Percentiles rank a stretch among this genome's conserved stretches.
These are phyloP conservation scores for Epinotia nisella DNA, from an alignment of 2,888 invertebrate genomes.

Conservation along the genomic window DNA sequence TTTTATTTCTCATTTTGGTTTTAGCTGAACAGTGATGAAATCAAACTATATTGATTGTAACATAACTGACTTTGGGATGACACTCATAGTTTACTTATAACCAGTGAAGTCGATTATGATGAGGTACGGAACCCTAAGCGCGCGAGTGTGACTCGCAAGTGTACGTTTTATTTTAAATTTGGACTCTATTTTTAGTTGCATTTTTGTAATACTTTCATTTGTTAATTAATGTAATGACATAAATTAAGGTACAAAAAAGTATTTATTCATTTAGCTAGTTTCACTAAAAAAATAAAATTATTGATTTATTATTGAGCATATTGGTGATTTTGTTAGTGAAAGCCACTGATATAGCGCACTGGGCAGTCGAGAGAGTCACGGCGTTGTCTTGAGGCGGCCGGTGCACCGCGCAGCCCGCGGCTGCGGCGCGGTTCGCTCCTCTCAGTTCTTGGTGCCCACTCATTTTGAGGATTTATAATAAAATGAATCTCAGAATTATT, in stretches of 20 bases:
- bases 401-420: not conserved
- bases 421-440: not conserved
- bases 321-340: not conserved
- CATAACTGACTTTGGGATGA: not conserved
- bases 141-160: slow-evolving; percentile 16
- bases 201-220: slow-evolving; percentile 43
- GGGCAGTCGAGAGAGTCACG: slow-evolving; percentile 1
- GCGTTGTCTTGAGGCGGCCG: not conserved
- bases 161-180: slow-evolving; percentile 10
- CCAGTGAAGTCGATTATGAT: no score
- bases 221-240: slow-evolving; percentile 61
- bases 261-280: slow-evolving; percentile 76
- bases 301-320: slow-evolving; percentile 12
- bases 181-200: slow-evolving; percentile 35
- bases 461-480: slow-evolving; percentile 45
- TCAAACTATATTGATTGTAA: not conserved
- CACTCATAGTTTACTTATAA: not conserved
- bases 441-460: not conserved
- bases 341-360: not conserved
- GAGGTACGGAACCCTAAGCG: slow-evolving; percentile 19
- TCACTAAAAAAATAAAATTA: slow-evolving; percentile 55
- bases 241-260: slow-evolving; percentile 74
- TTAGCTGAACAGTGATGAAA: not conserved
- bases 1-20: not conserved
- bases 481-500: slow-evolving; percentile 71